Percentiles rank a stretch among this genome's conserved stretches.
Conservation (phyloP, 2,797 vertebrate genomes). For the Dermochelys coriacea region DNA sequence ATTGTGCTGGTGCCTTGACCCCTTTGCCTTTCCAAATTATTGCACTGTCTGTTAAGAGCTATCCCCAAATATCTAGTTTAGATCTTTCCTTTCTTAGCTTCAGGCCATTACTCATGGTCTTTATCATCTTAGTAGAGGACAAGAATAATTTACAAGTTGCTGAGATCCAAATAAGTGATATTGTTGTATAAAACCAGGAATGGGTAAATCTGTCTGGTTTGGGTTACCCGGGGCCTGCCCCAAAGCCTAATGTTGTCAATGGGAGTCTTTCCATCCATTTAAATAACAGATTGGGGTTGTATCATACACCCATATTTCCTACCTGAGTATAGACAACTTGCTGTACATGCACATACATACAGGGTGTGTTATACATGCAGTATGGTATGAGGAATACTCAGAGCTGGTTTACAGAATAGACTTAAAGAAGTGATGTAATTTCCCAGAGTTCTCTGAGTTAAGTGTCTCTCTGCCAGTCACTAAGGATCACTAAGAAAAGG, state of each 20-base stretch:
- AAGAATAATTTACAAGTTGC: not conserved
- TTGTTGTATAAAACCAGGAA: not conserved
- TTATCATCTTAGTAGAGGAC: not conserved
- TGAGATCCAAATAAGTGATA: accelerated
- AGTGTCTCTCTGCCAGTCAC: not conserved
- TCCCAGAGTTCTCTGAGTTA: not conserved
- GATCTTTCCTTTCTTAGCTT: not conserved
- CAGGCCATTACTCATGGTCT: not conserved
- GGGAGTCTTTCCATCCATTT: not conserved
- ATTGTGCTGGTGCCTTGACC: not conserved
- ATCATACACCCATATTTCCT: not conserved
- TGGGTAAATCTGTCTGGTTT: not conserved
- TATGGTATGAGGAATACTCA: not conserved
- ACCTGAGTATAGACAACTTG: not conserved
- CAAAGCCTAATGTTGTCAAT: not conserved
- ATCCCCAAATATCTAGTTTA: not conserved
- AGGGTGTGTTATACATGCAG: not conserved
- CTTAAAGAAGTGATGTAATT: not conserved
- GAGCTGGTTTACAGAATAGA: not conserved
- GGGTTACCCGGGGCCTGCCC: not conserved
- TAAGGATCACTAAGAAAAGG: not conserved
- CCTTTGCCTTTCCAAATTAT: not conserved
- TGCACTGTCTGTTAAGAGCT: not conserved
- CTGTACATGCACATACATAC: too few species aligned
- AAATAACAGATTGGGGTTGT: not conserved